Evolutionary conservation across 2,888 invertebrate genomes (phyloP).

Genomic region (Drosophila paucipuncta): DNA sequence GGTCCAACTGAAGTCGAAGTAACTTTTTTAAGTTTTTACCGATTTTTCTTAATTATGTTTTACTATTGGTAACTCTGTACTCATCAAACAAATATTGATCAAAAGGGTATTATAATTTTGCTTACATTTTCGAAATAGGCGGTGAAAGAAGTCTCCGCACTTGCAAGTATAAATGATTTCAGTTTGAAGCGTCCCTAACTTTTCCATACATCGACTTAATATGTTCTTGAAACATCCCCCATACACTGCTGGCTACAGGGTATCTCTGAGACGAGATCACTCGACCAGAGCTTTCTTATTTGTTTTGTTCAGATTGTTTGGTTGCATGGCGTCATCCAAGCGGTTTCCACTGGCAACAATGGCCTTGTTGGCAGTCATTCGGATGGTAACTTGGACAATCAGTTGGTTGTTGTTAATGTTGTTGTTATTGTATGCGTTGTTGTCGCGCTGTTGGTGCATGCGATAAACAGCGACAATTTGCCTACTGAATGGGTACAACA

Average conservation of each 20-base stretch:
- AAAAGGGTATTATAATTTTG: background rate
- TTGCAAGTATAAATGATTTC: background rate
- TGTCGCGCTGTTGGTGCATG: constrained; percentile 55
- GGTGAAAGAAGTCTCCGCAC: background rate
- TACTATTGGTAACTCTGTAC: background rate
- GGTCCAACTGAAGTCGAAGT: constrained; percentile 50
- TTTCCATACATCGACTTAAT: background rate
- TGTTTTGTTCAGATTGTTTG: constrained; percentile 49
- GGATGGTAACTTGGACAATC: constrained; percentile 8
- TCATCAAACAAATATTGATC: background rate
- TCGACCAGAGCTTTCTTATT: background rate
- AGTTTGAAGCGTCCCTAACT: background rate
- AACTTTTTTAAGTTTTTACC: constrained; percentile 40
- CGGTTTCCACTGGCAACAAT: constrained; percentile 66
- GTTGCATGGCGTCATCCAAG: constrained; percentile 58
- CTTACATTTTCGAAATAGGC: background rate
- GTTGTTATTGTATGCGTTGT: constrained; percentile 38
- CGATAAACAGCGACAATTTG: constrained; percentile 82
- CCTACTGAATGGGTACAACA: constrained; percentile 73
- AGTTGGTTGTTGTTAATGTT: constrained; percentile 11
- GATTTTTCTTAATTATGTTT: constrained; percentile 28
- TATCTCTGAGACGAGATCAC: background rate
- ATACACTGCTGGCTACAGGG: background rate
- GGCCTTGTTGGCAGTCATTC: constrained; percentile 25
- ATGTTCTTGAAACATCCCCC: background rate